Evolutionary conservation across 64 coral and sea anemone genomes (phyloP).

Genomic region (Montipora sp.): DNA sequence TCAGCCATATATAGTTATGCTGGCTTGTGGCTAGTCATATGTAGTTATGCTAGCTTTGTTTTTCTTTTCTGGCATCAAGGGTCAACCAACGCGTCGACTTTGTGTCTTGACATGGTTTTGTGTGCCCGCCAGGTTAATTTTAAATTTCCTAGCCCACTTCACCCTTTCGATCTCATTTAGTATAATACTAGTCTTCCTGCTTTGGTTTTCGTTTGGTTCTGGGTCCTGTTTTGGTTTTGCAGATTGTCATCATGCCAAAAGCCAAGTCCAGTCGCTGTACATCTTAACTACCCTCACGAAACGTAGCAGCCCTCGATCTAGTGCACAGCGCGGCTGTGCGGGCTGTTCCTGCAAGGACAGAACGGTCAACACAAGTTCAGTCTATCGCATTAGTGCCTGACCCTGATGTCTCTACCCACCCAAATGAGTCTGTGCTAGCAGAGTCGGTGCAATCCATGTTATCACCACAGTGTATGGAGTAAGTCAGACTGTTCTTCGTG

Average conservation of each 20-base stretch:
- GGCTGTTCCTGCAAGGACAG: background rate
- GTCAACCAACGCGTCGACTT: slow-evolving; percentile 19
- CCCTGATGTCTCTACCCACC: background rate
- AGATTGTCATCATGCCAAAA: slow-evolving; percentile 15
- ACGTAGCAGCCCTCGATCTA: slow-evolving; percentile 1
- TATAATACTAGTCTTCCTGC: background rate
- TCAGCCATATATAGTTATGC: background rate
- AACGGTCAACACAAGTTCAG: background rate
- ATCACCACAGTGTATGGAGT: background rate
- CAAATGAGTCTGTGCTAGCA: background rate
- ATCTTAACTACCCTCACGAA: background rate
- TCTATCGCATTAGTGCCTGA: background rate
- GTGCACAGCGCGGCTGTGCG: background rate
- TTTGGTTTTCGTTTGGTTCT: no score
- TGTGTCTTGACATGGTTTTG: slow-evolving; percentile 26
- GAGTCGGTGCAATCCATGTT: background rate
- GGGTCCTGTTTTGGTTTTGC: no score
- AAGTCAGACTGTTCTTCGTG: no score
- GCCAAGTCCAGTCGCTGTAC: background rate
- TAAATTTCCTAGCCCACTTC: background rate
- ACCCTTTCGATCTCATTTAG: background rate
- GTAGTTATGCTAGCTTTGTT: slow-evolving; percentile 6
- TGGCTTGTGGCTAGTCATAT: background rate
- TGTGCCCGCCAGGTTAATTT: slow-evolving; percentile 1
- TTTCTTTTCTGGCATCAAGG: background rate